A percentile compares a stretch with the other conserved stretches of the same genome.
Evolutionary conservation across 2,797 vertebrate genomes (phyloP).

Genomic region (Hapalemur alaotrensis): DNA sequence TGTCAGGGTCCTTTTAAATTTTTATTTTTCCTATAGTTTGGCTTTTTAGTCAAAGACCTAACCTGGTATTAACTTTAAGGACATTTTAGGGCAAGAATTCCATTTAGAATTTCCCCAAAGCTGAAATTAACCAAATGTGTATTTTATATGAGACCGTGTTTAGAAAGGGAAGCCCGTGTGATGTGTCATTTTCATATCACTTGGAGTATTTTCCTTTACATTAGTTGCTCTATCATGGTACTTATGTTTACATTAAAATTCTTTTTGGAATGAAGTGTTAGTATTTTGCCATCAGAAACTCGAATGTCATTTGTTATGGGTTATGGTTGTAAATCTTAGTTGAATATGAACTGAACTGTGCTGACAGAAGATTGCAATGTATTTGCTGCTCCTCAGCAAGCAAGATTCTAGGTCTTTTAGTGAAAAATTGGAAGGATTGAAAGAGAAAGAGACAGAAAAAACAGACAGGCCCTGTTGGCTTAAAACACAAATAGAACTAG

Average conservation of each 20-base stretch:
- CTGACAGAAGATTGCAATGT: neutral
- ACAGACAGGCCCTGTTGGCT: neutral
- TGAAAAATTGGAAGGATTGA: slow-evolving; percentile 14
- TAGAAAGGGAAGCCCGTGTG: slow-evolving; percentile 47
- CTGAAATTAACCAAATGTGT: slow-evolving; percentile 38
- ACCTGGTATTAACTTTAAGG: slow-evolving; percentile 40
- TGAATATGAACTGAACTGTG: neutral
- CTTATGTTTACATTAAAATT: neutral
- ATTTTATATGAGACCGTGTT: neutral
- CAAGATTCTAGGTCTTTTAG: neutral
- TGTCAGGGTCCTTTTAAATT: neutral
- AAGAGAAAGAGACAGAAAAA: neutral
- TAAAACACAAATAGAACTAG: slow-evolving; percentile 35
- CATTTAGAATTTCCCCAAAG: neutral
- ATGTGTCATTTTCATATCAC: slow-evolving; percentile 26
- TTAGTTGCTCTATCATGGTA: neutral
- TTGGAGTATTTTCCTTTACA: neutral
- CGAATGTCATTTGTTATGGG: neutral
- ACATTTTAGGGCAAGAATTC: slow-evolving; percentile 12
- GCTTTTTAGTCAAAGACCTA: neutral
- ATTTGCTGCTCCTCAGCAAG: neutral
- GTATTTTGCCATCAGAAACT: slow-evolving; percentile 32
- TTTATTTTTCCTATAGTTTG: neutral
- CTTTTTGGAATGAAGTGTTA: neutral
- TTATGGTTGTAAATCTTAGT: neutral